phyloP scores from a whole-genome alignment of 2,888 invertebrate species.

The Drosophila cognata region DNA sequence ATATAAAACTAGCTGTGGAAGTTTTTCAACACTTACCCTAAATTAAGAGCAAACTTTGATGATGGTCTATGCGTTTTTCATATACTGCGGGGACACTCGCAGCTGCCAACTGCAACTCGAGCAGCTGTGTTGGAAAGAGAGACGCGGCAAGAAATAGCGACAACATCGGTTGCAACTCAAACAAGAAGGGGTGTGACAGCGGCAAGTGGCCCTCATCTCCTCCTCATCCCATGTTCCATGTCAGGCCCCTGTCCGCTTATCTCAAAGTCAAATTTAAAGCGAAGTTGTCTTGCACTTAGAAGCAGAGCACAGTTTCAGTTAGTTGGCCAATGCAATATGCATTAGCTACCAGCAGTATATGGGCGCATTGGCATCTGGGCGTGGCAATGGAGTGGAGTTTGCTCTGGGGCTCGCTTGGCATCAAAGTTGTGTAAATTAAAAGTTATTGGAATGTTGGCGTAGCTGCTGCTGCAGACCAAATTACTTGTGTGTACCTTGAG shows the following conservation, averaged over 20 bases:
- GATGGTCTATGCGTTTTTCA: slow-evolving; percentile 52
- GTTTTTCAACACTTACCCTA: slow-evolving; percentile 70
- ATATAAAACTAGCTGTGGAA: slow-evolving; percentile 70
- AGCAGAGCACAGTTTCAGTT: slow-evolving; percentile 35
- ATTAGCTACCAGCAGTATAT: slow-evolving; percentile 37
- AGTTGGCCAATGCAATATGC: slow-evolving; percentile 66
- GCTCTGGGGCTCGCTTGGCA: slow-evolving; percentile 16
- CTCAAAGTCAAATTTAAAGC: slow-evolving; percentile 65
- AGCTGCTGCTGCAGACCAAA: slow-evolving; percentile 14
- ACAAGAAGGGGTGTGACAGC: slow-evolving; percentile 42
- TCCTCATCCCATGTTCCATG: not conserved
- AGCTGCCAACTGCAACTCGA: slow-evolving; percentile 39
- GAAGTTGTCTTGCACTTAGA: slow-evolving; percentile 34
- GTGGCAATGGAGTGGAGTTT: slow-evolving; percentile 11
- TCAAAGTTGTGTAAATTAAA: slow-evolving; percentile 55
- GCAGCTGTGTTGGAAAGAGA: slow-evolving; percentile 20
- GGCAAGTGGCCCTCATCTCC: slow-evolving; percentile 5
- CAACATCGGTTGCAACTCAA: slow-evolving; percentile 58
- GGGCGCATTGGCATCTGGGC: slow-evolving; percentile 1
- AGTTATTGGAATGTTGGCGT: slow-evolving; percentile 58
- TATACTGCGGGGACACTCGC: slow-evolving; percentile 42
- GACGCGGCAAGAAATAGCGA: slow-evolving; percentile 9
- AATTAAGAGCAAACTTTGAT: slow-evolving; percentile 76
- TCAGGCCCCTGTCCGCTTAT: slow-evolving; percentile 27
- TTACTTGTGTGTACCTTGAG: slow-evolving; percentile 18